phyloP scores from a whole-genome alignment of 30 jellyfish, hydroid and myxozoan species.

The Chironex yamaguchii region DNA sequence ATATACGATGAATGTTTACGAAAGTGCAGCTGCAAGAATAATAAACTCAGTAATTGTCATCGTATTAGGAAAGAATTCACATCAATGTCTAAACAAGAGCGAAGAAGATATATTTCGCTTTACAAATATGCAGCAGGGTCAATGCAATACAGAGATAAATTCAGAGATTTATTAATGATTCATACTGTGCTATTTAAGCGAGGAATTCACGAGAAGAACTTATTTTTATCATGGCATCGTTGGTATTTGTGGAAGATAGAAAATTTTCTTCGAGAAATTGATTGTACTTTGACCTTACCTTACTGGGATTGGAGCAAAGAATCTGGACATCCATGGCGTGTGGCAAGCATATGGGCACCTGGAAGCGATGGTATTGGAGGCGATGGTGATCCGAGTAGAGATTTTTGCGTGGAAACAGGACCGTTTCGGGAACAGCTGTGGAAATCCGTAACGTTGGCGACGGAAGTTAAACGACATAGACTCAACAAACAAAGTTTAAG shows the following conservation, averaged over 20 bases:
- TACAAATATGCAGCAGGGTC: conserved; percentile 8
- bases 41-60: conserved; percentile 13
- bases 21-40: conserved; percentile 40
- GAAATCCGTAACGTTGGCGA: conserved; percentile 7
- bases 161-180: neutral
- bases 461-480: neutral
- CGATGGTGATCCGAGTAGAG: neutral
- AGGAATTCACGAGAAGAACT: conserved; percentile 25
- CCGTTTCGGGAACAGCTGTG: neutral
- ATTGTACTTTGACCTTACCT: conserved; percentile 69
- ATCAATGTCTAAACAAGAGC: conserved; percentile 36
- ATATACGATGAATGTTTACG: conserved; percentile 53
- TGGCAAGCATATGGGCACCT: conserved; percentile 21
- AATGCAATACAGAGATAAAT: neutral
- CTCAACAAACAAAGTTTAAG: neutral
- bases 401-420: conserved; percentile 43
- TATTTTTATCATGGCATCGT: conserved; percentile 70
- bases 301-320: conserved; percentile 66
- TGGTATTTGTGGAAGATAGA: conserved; percentile 9
- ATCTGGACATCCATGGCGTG: conserved; percentile 36
- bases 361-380: conserved; percentile 64
- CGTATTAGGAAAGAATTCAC: conserved; percentile 65
- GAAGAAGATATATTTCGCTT: conserved; percentile 1
- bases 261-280: conserved; percentile 58
- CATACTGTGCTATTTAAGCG: neutral